phyloP scores from a whole-genome alignment of 1,140 invertebrate species.

The Sitophilus oryzae region DNA sequence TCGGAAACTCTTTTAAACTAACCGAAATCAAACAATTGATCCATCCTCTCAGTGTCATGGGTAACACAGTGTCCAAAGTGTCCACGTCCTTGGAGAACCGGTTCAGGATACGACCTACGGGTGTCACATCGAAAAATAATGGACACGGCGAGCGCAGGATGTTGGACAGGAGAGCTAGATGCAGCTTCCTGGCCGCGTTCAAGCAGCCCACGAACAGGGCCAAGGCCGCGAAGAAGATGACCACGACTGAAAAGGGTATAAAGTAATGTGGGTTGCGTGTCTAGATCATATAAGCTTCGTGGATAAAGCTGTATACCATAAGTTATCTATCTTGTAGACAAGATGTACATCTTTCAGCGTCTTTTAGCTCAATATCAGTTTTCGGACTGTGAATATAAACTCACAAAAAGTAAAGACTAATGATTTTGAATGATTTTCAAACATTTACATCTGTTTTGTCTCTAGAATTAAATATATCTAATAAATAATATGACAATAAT shows the following conservation, averaged over 20 bases:
- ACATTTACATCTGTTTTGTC: too few relatives aligned
- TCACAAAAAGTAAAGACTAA: too few relatives aligned
- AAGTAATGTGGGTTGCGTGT: too few relatives aligned
- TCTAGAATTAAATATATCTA: too few relatives aligned
- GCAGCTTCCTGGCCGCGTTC: slow-evolving; percentile 62
- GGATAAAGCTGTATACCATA: too few relatives aligned
- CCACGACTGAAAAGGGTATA: slow-evolving; percentile 51
- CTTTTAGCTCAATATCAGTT: too few relatives aligned
- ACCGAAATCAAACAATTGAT: slow-evolving; percentile 66
- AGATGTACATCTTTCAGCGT: too few relatives aligned
- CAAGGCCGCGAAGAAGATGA: slow-evolving; percentile 62
- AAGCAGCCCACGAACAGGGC: slow-evolving; percentile 64
- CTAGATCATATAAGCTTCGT: too few relatives aligned
- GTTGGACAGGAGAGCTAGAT: slow-evolving; percentile 59
- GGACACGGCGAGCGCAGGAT: slow-evolving; percentile 64
- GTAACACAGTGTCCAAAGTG: slow-evolving; percentile 68
- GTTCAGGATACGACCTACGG: slow-evolving; percentile 77
- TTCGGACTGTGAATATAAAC: too few relatives aligned
- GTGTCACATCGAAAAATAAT: slow-evolving; percentile 82
- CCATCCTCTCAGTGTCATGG: slow-evolving; percentile 63
- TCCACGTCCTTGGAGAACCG: slow-evolving; percentile 82
- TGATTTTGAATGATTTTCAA: too few relatives aligned
- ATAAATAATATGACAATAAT: too few relatives aligned
- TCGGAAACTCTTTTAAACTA: slow-evolving; percentile 29
- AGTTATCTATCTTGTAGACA: too few relatives aligned